Percentiles rank a stretch among this genome's conserved stretches.
phyloP scores from a whole-genome alignment of 2,797 vertebrate genomes.

The Poecile montanus region DNA sequence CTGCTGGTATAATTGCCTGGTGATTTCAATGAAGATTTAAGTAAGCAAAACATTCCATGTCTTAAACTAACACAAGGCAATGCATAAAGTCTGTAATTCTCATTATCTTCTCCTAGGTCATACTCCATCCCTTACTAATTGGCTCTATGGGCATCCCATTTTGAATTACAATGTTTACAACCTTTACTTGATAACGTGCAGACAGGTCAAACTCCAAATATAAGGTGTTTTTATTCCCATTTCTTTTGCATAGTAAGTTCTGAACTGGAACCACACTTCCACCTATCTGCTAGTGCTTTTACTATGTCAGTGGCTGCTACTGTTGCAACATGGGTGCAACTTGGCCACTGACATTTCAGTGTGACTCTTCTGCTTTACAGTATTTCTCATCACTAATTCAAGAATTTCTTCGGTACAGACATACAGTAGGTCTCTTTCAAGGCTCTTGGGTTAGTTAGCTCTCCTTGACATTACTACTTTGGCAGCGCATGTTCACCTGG shows the following conservation, averaged over 20 bases:
- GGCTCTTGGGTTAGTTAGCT: background rate
- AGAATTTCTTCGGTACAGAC: background rate
- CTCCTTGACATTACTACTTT: background rate
- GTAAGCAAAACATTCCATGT: background rate
- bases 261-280: background rate
- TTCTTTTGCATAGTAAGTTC: background rate
- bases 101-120: slow-evolving; percentile 15
- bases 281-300: background rate
- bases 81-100: background rate
- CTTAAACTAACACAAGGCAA: background rate
- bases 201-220: background rate
- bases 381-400: background rate
- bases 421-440: background rate
- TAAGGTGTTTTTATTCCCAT: background rate
- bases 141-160: background rate
- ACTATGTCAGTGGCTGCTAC: background rate
- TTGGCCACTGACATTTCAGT: background rate
- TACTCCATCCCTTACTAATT: slow-evolving; percentile 11
- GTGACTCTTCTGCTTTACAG: background rate
- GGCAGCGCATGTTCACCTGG: background rate
- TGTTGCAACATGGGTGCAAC: background rate
- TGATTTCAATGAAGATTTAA: slow-evolving; percentile 22
- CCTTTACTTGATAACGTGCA: background rate
- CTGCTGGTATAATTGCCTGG: background rate
- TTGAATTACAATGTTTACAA: background rate